Conservation (phyloP, 2,888 invertebrate species). For the Meiosimyza decipiens region DNA sequence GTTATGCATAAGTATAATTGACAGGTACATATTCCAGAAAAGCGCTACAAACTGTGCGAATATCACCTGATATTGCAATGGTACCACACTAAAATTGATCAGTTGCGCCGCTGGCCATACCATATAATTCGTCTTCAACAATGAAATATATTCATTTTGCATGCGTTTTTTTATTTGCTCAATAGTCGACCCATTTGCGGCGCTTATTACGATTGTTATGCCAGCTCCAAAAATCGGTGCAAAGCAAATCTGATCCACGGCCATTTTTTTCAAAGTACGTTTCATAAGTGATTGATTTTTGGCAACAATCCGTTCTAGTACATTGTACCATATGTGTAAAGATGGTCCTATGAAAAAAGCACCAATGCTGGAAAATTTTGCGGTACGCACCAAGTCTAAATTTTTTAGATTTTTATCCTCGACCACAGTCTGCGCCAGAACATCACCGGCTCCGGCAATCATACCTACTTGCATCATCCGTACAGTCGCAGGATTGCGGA, state of each 20-base stretch:
- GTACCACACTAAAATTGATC: constrained; percentile 85
- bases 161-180: constrained; percentile 44
- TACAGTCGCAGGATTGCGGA: background rate
- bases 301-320: constrained; percentile 50
- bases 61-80: constrained; percentile 84
- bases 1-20: constrained; percentile 68
- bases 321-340: constrained; percentile 55
- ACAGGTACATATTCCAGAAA: constrained; percentile 87
- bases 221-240: constrained; percentile 55
- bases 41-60: constrained; percentile 83
- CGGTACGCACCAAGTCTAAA: constrained; percentile 51
- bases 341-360: constrained; percentile 56
- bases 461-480: constrained; percentile 47
- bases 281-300: constrained; percentile 45
- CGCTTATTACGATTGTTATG: constrained; percentile 52
- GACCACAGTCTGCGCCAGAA: constrained; percentile 53
- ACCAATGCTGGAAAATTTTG: constrained; percentile 54
- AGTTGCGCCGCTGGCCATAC: constrained; percentile 75
- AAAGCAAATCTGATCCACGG: constrained; percentile 54
- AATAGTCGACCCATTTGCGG: constrained; percentile 50
- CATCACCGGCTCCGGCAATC: constrained; percentile 60
- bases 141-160: constrained; percentile 44
- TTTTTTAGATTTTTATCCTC: constrained; percentile 49
- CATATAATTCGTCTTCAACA: constrained; percentile 53
- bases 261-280: constrained; percentile 57